Evolutionary conservation across 2,888 invertebrate genomes (phyloP).

Genomic region (Ormia ochracea): DNA sequence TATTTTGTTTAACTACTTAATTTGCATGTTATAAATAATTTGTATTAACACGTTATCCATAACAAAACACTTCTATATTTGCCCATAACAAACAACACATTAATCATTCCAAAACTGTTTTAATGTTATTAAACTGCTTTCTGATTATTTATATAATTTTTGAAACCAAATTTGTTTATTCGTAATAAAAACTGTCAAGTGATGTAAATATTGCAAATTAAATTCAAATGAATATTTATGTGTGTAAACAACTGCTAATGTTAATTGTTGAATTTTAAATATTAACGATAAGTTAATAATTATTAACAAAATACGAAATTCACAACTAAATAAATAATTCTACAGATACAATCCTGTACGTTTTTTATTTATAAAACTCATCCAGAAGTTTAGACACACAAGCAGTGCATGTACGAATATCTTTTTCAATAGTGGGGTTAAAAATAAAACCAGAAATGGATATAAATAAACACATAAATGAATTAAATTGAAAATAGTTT

Average conservation of each 20-base stretch:
- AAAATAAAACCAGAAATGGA: too few relatives aligned
- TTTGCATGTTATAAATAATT: not conserved
- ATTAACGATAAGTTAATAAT: not conserved
- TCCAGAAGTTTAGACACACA: not conserved
- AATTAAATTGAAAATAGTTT: too few relatives aligned
- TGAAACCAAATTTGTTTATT: not conserved
- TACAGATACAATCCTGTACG: not conserved
- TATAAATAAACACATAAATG: too few relatives aligned
- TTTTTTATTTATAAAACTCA: not conserved
- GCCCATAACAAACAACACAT: not conserved
- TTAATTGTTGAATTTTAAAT: not conserved
- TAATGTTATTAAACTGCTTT: not conserved
- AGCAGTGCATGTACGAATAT: too few relatives aligned
- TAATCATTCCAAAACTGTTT: not conserved
- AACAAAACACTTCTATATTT: not conserved
- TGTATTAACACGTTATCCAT: not conserved
- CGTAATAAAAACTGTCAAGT: not conserved
- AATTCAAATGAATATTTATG: too few relatives aligned
- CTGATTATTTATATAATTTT: not conserved
- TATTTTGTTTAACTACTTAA: not conserved
- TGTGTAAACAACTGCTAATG: not conserved
- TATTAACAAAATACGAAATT: not conserved
- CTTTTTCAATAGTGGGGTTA: too few relatives aligned
- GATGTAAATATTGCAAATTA: not conserved
- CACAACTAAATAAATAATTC: too few relatives aligned